A percentile compares a stretch with the other conserved stretches of the same genome.
Evolutionary conservation across 1,140 invertebrate genomes (phyloP).

Genomic region (Whitmania pigra): DNA sequence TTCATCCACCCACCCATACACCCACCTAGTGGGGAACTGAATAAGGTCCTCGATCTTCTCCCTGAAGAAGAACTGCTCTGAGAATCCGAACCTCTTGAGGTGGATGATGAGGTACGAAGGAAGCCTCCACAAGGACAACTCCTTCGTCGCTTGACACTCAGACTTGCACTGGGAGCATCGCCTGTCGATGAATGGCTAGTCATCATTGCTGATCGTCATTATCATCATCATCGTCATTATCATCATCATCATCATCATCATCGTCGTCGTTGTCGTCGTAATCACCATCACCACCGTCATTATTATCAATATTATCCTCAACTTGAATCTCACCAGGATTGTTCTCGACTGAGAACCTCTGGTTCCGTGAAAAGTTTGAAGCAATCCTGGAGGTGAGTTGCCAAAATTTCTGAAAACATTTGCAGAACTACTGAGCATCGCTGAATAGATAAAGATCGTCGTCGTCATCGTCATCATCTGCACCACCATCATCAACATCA

Average conservation of each 20-base stretch:
- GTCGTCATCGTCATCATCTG: too few species aligned
- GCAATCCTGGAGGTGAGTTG: constrained; percentile 41
- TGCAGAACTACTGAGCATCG: too few species aligned
- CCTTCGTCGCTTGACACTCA: constrained; percentile 40
- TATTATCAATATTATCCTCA: constrained; percentile 41
- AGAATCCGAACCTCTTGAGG: constrained; percentile 41
- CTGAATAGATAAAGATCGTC: too few species aligned
- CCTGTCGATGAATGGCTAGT: too few species aligned
- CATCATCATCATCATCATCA: constrained; percentile 35
- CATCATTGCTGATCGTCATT: too few species aligned
- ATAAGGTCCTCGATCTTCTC: constrained; percentile 49
- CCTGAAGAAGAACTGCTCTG: constrained; percentile 36
- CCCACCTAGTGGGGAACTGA: constrained; percentile 45
- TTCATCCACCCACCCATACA: background rate
- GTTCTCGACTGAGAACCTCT: constrained; percentile 45
- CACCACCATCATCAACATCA: too few species aligned
- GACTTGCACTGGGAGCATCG: constrained; percentile 39
- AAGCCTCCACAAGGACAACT: constrained; percentile 40
- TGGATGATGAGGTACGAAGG: constrained; percentile 40
- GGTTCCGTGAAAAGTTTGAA: constrained; percentile 48
- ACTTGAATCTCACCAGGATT: constrained; percentile 44
- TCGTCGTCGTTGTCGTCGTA: too few species aligned
- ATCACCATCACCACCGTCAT: constrained; percentile 38
- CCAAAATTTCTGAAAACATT: too few species aligned
- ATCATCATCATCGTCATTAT: constrained; percentile 25